phyloP scores from a whole-genome alignment of 1,140 invertebrate species.

The Cyclina sinensis region DNA sequence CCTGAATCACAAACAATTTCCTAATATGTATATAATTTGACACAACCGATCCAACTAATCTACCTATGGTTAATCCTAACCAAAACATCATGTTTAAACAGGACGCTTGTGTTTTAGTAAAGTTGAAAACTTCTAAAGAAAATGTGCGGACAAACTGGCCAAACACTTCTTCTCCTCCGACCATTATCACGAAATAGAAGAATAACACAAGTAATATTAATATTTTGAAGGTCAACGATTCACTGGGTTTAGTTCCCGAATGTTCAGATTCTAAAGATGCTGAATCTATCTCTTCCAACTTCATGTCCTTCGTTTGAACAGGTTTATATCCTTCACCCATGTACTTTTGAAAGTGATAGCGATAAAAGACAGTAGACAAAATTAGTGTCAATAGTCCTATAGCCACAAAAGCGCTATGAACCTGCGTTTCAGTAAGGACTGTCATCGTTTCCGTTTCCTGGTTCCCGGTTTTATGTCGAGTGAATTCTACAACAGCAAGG shows the following conservation, averaged over 20 bases:
- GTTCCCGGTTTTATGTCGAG: neutral
- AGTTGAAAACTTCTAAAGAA: conserved; percentile 35
- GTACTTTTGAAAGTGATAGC: neutral
- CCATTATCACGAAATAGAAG: conserved; percentile 30
- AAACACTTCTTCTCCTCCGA: conserved; percentile 39
- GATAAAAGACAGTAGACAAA: conserved; percentile 12
- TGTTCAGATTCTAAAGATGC: neutral
- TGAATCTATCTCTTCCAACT: neutral
- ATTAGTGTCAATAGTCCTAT: conserved; percentile 1
- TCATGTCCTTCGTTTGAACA: neutral
- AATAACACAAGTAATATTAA: conserved; percentile 4
- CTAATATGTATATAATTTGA: conserved; percentile 6
- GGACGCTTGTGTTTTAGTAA: conserved; percentile 42
- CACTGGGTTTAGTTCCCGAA: neutral
- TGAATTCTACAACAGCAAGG: conserved; percentile 2
- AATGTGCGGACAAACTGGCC: conserved; percentile 38
- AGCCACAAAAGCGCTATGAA: conserved; percentile 23
- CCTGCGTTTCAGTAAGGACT: conserved; percentile 2
- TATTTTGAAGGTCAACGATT: neutral
- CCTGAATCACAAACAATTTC: conserved; percentile 14
- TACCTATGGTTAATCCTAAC: conserved; percentile 29
- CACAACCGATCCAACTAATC: conserved; percentile 26
- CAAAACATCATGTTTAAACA: conserved; percentile 37
- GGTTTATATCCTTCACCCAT: neutral
- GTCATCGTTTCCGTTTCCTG: neutral